phyloP scores from a whole-genome alignment of 1,140 invertebrate species.

The Theocolax elegans region DNA sequence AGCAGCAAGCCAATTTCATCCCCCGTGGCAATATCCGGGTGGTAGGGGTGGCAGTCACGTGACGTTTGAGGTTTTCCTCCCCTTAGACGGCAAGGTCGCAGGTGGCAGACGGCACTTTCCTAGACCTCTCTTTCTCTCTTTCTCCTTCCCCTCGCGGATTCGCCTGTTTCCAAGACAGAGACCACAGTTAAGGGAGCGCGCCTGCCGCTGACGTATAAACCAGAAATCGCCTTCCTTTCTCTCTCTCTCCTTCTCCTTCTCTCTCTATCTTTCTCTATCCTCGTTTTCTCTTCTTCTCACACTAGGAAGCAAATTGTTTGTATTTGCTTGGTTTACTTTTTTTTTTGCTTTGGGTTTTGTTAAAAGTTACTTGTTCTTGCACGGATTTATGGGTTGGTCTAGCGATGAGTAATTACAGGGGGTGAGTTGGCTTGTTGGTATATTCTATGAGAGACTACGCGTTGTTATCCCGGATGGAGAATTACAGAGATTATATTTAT shows the following conservation, averaged over 20 bases:
- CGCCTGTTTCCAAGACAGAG: constrained; percentile 8
- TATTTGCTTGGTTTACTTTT: not conserved
- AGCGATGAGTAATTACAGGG: too few species aligned
- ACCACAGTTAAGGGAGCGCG: not conserved
- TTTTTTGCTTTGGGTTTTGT: not conserved
- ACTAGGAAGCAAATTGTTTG: constrained; percentile 15
- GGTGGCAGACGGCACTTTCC: constrained; percentile 4
- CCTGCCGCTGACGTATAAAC: constrained; percentile 32
- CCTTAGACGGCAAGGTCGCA: not conserved
- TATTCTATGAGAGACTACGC: too few species aligned
- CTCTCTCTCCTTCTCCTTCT: not conserved
- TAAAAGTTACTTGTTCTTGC: too few species aligned
- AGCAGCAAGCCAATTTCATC: constrained; percentile 7
- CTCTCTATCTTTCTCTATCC: not conserved
- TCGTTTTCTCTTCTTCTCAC: not conserved
- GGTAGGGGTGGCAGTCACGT: not conserved
- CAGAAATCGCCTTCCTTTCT: constrained; percentile 19
- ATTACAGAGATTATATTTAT: too few species aligned
- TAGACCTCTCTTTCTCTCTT: too few species aligned
- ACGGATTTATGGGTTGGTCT: too few species aligned
- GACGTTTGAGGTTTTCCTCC: constrained; percentile 17
- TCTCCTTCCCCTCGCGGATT: not conserved
- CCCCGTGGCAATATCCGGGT: not conserved
- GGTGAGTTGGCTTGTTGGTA: too few species aligned
- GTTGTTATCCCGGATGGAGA: too few species aligned